Conservation (phyloP, 2,888 invertebrate species). For the Diarsia rubi region DNA sequence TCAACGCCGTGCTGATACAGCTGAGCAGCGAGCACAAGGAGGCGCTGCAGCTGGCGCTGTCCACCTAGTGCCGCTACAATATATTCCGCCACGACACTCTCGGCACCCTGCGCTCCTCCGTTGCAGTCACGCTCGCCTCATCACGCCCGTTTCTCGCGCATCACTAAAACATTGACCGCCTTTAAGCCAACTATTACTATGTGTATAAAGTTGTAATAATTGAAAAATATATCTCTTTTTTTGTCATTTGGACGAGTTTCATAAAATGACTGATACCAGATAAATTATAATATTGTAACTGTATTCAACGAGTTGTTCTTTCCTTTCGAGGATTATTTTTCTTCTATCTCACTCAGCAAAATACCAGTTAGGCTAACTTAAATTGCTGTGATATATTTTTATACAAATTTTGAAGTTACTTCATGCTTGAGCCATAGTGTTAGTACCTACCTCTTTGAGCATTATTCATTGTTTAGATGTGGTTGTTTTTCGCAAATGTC, state of each 20-base stretch:
- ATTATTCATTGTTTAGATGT: slow-evolving; percentile 77
- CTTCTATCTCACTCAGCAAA: slow-evolving; percentile 67
- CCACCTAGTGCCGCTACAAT: slow-evolving; percentile 76
- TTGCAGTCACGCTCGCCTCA: slow-evolving; percentile 72
- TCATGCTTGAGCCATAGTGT: slow-evolving; percentile 77
- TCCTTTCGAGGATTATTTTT: slow-evolving; percentile 72
- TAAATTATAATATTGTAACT: slow-evolving; percentile 73
- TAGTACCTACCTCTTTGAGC: slow-evolving; percentile 77
- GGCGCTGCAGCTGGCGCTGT: slow-evolving; percentile 94
- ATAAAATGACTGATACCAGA: slow-evolving; percentile 71
- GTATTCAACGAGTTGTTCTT: slow-evolving; percentile 68
- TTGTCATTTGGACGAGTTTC: slow-evolving; percentile 66
- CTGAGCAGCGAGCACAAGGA: slow-evolving; percentile 95
- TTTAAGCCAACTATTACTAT: slow-evolving; percentile 66
- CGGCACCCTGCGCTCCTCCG: slow-evolving; percentile 65
- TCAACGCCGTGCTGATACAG: slow-evolving; percentile 94
- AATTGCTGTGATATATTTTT: slow-evolving; percentile 90
- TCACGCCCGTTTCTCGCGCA: slow-evolving; percentile 62
- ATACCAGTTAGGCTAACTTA: slow-evolving; percentile 83
- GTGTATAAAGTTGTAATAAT: slow-evolving; percentile 66
- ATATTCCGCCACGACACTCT: slow-evolving; percentile 56
- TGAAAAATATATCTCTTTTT: slow-evolving; percentile 60
- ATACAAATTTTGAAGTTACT: slow-evolving; percentile 83
- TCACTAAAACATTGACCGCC: slow-evolving; percentile 68
- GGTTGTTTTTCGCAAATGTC: slow-evolving; percentile 75